phyloP scores from a whole-genome alignment of 2,797 vertebrate species.

The Enteromius afrohamiltoni region DNA sequence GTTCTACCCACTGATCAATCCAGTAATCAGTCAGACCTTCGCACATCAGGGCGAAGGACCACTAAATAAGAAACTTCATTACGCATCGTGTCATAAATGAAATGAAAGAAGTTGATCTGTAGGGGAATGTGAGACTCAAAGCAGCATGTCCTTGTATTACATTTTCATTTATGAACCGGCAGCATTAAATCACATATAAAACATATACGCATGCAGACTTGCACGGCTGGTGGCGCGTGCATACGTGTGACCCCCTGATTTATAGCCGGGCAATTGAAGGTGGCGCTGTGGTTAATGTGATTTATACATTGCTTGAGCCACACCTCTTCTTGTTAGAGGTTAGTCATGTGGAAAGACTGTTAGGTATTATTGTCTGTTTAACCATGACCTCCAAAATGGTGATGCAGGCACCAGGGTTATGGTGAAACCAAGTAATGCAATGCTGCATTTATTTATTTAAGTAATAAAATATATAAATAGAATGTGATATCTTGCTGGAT shows the following conservation, averaged over 20 bases:
- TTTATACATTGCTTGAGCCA: slow-evolving; percentile 25
- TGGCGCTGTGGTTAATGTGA: slow-evolving; percentile 28
- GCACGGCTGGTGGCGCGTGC: not conserved
- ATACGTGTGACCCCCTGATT: slow-evolving; percentile 22
- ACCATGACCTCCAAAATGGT: slow-evolving; percentile 23
- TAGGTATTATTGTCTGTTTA: slow-evolving; percentile 23
- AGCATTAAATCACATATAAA: slow-evolving; percentile 17
- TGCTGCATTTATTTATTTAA: not conserved
- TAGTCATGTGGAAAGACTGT: slow-evolving; percentile 15
- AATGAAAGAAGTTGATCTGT: slow-evolving; percentile 22
- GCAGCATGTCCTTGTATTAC: slow-evolving; percentile 2
- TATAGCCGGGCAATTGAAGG: slow-evolving; percentile 15
- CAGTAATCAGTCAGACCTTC: slow-evolving; percentile 25
- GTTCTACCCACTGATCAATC: slow-evolving; percentile 20
- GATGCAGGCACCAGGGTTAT: not conserved
- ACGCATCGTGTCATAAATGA: not conserved
- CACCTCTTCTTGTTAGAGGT: slow-evolving; percentile 36
- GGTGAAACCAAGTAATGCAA: not conserved
- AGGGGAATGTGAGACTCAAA: not conserved
- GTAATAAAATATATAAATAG: not conserved
- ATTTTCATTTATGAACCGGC: slow-evolving; percentile 1
- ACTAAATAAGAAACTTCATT: slow-evolving; percentile 35
- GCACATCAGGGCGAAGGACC: not conserved
- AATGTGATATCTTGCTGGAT: not conserved
- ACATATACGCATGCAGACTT: slow-evolving; percentile 14